Evolutionary conservation across 2,888 invertebrate species (phyloP), one percentile per base, ranked within the genome.

Genomic region (Tolmerus cingulatus): DNA sequence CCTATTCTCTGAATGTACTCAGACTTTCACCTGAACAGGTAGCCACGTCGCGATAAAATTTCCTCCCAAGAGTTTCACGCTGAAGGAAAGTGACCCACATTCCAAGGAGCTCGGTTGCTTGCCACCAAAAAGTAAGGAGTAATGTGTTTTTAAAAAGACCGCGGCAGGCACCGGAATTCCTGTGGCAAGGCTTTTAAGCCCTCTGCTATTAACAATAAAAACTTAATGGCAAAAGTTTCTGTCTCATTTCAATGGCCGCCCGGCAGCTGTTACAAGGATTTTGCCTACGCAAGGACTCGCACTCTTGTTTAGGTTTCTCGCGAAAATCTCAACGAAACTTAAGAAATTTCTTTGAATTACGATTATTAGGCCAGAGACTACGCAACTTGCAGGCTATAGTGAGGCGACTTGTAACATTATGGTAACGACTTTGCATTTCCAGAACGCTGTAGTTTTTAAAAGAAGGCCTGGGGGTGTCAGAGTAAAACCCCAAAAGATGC

Each of bases 151-250:
- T 82, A 82, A 66, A 82, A 82, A 82, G 55, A 82, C 55, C 76
- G 37, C 27, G 37, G 9, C 66, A 82, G 82, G 66, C 55, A 82
- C 57, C 82, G 57, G 34, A 82, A 57, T 55, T 82, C 34, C 82
- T 66, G 66, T 82, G 66, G 66, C 57, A 37, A 82, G 23, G 57
- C 66, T 51, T 82, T 82, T 82, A 66, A 82, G 66, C n/a, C 37
- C 57, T 82, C 40, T 55, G 37, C 37, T 23, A 82, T 82, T 82
- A 82, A 66, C 82, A 82, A 82, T 82, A 82, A 82, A 82, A 82
- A 82, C 82, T 34, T 82, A 82, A 82, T 82, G 82, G 82, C 37
- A 66, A 57, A 82, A 82, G 82, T 82, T 82, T 82, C 57, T 82
- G 82, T 82, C 57, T 51, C 82, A 82, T 82, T 82, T 57, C 82